Base-by-base conservation (phyloP, 2,888 invertebrate species). In the Callinectes sapidus region DNA sequence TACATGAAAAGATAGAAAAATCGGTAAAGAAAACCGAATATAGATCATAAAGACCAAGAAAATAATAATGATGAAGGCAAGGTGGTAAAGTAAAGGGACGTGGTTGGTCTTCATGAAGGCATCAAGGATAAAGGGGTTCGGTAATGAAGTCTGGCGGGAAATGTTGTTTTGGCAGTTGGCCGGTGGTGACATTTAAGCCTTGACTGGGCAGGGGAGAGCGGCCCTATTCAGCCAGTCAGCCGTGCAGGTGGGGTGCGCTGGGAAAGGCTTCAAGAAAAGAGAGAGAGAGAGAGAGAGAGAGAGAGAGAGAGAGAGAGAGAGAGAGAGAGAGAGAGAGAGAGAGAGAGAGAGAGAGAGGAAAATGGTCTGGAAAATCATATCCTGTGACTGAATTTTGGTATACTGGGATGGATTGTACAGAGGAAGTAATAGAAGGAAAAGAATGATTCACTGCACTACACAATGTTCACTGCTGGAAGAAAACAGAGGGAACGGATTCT, bases 141-240 rank as follows among this genome's bases (percentile, higher is more conserved):
- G 71, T 71, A 28, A 71, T 71, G 71, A 71, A n/a, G 28, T 71
- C 71, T 71, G n/a, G n/a, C n/a, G 71, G 71, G 71, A 71, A 71
- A 71, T 71, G 71, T 71, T 71, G 71, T 71, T 71, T 71, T 71
- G 28, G 28, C 71, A 71, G 71, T 71, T 71, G n/a, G 71, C 23
- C 71, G 71, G n/a, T 71, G 71, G 71, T 71, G 71, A 71, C 71
- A 71, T 71, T 71, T 71, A 71, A 28, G 71, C 28, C 71, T 71
- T 71, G 71, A 28, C 71, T 28, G 71, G 71, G 28, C 71, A 71
- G 28, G 71, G 71, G 71, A 71, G 28, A 71, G 71, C 28, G 71
- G n/a, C 71, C 71, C 71, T 71, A 28, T 71, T 71, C 71, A 71
- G 28, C 28, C 71, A 71, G 28, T 71, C 71, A 71, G 13, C 71